Percentiles rank a stretch among this genome's conserved stretches.
phyloP scores from a whole-genome alignment of 2,797 vertebrate species.

The Chromobotia macracanthus region DNA sequence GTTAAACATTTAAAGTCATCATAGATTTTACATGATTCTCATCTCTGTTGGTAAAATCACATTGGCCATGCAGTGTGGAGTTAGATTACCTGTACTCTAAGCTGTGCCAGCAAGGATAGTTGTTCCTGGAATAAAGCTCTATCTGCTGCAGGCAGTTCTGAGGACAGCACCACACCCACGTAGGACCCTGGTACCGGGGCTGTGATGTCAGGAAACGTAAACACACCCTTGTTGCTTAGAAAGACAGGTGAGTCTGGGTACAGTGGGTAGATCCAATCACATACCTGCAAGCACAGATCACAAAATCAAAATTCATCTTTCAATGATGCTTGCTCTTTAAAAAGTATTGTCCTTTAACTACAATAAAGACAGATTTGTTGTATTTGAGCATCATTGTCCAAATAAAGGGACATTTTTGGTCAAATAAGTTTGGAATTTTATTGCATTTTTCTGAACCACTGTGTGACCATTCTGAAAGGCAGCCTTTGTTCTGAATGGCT shows the following conservation, averaged over 20 bases:
- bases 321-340: neutral
- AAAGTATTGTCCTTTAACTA: neutral
- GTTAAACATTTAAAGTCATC: no score
- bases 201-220: slow-evolving; percentile 91
- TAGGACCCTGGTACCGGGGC: slow-evolving; percentile 82
- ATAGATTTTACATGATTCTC: neutral
- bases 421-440: slow-evolving; percentile 2
- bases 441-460: neutral
- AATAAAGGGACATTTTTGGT: no score
- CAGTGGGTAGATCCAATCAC: slow-evolving; percentile 90
- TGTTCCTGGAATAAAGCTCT: slow-evolving; percentile 86
- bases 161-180: slow-evolving; percentile 90
- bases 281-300: slow-evolving; percentile 79
- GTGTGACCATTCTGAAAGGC: neutral
- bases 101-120: slow-evolving; percentile 84
- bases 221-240: slow-evolving; percentile 87
- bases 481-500: slow-evolving; percentile 35
- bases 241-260: slow-evolving; percentile 86
- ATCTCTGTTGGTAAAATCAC: neutral
- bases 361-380: neutral
- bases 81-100: slow-evolving; percentile 86
- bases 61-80: neutral
- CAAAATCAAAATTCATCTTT: neutral
- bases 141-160: slow-evolving; percentile 83
- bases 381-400: neutral